Percentiles rank a stretch among this genome's conserved stretches.
phyloP scores from a whole-genome alignment of 53 echinoderm and acorn worm species.

The Henricia sp. region DNA sequence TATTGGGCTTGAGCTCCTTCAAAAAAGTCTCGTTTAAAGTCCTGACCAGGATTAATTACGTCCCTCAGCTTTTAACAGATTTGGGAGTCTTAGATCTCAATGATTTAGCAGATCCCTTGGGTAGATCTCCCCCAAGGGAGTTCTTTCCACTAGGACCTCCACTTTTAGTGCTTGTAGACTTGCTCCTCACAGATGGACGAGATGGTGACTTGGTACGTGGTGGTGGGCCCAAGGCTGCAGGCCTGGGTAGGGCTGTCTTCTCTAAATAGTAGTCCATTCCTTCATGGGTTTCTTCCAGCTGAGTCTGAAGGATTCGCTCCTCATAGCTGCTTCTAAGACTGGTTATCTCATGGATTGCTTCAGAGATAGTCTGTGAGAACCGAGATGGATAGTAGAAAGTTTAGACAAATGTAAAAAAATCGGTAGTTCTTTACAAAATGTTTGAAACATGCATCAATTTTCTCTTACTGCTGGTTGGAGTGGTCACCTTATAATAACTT shows the following conservation, averaged over 20 bases:
- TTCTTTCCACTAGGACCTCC: constrained; percentile 48
- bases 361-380: constrained; percentile 58
- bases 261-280: constrained; percentile 78
- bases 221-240: constrained; percentile 84
- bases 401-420: neutral
- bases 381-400: no score
- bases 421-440: neutral
- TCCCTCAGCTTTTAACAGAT: constrained; percentile 28
- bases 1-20: no score
- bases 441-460: neutral
- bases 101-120: constrained; percentile 64
- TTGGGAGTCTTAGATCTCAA: constrained; percentile 42
- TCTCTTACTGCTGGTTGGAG: constrained; percentile 63
- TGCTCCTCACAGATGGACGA: constrained; percentile 70
- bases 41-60: no score
- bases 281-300: constrained; percentile 80
- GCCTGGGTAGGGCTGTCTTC: constrained; percentile 90
- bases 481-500: no score
- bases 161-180: constrained; percentile 62
- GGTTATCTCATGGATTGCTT: constrained; percentile 75
- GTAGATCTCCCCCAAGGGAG: constrained; percentile 4
- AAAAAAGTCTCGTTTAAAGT: no score
- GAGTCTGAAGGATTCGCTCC: constrained; percentile 77
- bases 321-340: constrained; percentile 59
- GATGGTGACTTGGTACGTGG: constrained; percentile 84